These are phyloP conservation scores for Aurelia aurita complex sp. Pacific DNA, from an alignment of 30 jellyfish, hydroid and myxozoan genomes.

Conservation along the genomic window DNA sequence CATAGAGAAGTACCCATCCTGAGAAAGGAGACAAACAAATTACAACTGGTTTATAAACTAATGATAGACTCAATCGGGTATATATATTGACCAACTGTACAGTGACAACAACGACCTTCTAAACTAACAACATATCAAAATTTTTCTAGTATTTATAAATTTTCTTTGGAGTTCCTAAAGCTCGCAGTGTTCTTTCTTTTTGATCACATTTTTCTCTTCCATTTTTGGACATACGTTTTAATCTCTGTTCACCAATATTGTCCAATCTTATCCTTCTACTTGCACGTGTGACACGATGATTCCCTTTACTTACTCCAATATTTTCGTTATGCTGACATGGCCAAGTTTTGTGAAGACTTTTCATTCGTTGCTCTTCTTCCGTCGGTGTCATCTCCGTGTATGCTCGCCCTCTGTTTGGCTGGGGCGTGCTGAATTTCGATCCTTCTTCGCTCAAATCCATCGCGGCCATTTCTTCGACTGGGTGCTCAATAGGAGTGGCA, in stretches of 20 bases:
- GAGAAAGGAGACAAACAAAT: too few species aligned
- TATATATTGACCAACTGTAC: too few species aligned
- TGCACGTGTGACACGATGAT: conserved; percentile 37
- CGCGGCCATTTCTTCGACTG: conserved; percentile 31
- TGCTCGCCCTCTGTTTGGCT: conserved; percentile 7
- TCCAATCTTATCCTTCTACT: conserved; percentile 60
- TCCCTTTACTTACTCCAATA: neutral
- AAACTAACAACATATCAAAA: too few species aligned
- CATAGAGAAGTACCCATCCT: too few species aligned
- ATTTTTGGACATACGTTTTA: conserved; percentile 32
- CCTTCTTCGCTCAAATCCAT: neutral
- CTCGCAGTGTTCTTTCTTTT: neutral
- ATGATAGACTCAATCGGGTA: too few species aligned
- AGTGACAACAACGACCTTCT: too few species aligned
- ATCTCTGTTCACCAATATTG: conserved; percentile 32
- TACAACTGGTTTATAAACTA: too few species aligned
- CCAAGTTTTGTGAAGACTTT: conserved; percentile 19
- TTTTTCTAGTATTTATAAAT: too few species aligned
- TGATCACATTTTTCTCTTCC: neutral
- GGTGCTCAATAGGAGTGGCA: conserved; percentile 40
- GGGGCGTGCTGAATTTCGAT: conserved; percentile 21
- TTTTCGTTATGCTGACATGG: neutral
- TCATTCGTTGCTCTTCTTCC: conserved; percentile 27
- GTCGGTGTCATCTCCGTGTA: conserved; percentile 52
- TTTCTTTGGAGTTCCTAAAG: too few species aligned